phyloP scores from a whole-genome alignment of 2,113 vertebrate species.

The Alces alces region DNA sequence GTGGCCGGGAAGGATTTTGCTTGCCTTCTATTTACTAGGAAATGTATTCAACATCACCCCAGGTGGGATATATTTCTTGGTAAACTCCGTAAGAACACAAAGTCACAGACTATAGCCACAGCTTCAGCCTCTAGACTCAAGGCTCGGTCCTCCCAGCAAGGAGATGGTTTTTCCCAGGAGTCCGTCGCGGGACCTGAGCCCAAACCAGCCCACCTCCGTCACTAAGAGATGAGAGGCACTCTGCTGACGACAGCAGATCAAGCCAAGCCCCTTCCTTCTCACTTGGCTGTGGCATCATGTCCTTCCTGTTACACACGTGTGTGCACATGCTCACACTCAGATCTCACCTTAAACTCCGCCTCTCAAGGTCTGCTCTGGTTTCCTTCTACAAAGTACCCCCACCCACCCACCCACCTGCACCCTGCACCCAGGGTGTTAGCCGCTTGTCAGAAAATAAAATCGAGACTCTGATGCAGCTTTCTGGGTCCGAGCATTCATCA shows the following conservation, averaged over 20 bases:
- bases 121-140: not conserved
- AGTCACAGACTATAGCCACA: not conserved
- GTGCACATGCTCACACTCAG: not conserved
- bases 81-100: not conserved
- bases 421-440: not conserved
- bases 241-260: not conserved
- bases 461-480: accelerated
- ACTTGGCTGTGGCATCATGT: accelerated
- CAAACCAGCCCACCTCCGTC: not conserved
- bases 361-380: not conserved
- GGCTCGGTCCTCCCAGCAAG: not conserved
- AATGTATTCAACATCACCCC: constrained; percentile 57
- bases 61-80: not conserved
- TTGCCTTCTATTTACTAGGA: constrained; percentile 27
- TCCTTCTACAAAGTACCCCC: too few relatives aligned
- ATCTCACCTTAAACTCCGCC: not conserved
- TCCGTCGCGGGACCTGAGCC: accelerated
- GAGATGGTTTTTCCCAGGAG: not conserved
- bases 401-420: not conserved
- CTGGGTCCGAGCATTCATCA: accelerated
- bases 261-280: too few relatives aligned
- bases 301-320: not conserved
- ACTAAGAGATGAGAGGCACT: not conserved
- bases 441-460: not conserved
- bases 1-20: constrained; percentile 38